phyloP scores from a whole-genome alignment of 2,113 vertebrate genomes.

The Egretta garzetta region DNA sequence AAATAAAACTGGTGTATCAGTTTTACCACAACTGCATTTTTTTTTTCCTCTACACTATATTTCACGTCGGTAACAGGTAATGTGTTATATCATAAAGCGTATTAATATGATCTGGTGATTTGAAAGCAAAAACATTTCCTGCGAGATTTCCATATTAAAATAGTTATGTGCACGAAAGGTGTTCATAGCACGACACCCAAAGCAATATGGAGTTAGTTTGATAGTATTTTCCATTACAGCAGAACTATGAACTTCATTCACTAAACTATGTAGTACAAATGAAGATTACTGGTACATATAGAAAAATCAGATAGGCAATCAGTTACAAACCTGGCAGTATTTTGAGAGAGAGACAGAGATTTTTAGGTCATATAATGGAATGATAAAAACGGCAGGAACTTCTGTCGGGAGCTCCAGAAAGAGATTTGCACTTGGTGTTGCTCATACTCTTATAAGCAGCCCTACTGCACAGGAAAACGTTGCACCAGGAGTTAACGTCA shows the following conservation, averaged over 20 bases:
- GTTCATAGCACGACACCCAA: constrained; percentile 58
- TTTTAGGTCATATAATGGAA: constrained; percentile 71
- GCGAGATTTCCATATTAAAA: constrained; percentile 54
- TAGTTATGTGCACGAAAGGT: constrained; percentile 53
- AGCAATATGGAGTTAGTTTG: constrained; percentile 38
- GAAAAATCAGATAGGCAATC: constrained; percentile 71
- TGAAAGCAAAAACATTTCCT: constrained; percentile 38
- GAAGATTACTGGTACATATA: constrained; percentile 59
- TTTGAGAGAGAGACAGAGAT: constrained; percentile 54
- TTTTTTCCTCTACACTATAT: constrained; percentile 35
- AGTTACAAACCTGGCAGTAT: constrained; percentile 81
- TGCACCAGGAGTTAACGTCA: constrained; percentile 13
- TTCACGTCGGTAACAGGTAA: constrained; percentile 53
- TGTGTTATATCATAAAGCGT: constrained; percentile 22
- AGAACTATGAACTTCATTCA: constrained; percentile 37
- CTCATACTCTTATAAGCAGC: background rate
- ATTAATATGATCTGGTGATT: constrained; percentile 33
- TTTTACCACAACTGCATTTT: constrained; percentile 51
- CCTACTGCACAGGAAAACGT: constrained; percentile 7
- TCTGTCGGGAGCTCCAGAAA: constrained; percentile 33
- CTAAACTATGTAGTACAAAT: constrained; percentile 61
- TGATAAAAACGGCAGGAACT: constrained; percentile 66
- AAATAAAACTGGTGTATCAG: constrained; percentile 41
- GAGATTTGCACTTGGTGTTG: constrained; percentile 26
- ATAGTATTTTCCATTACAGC: constrained; percentile 19